These are phyloP conservation scores for Avahi laniger DNA, from an alignment of 2,797 vertebrate species.

Conservation along the genomic window DNA sequence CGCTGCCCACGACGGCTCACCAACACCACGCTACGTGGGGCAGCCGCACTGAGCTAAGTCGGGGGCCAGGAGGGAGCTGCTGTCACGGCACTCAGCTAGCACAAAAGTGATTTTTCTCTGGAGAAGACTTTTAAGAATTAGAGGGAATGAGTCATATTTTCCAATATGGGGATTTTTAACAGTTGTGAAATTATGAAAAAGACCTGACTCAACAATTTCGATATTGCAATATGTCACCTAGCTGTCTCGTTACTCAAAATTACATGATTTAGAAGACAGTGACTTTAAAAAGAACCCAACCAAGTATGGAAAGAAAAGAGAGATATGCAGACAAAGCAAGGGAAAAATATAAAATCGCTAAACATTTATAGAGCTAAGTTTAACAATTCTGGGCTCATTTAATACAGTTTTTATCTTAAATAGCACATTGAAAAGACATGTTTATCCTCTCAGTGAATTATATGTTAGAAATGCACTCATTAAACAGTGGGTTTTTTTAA, in stretches of 20 bases:
- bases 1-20: constrained; percentile 18
- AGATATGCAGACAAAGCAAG: constrained; percentile 57
- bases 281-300: constrained; percentile 67
- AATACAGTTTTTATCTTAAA: constrained; percentile 62
- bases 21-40: constrained; percentile 46
- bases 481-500: constrained; percentile 58
- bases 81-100: constrained; percentile 74
- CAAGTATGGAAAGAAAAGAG: constrained; percentile 30
- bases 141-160: constrained; percentile 79
- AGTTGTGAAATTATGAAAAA: constrained; percentile 74
- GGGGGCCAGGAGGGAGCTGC: constrained; percentile 67
- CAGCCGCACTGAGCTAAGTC: constrained; percentile 48
- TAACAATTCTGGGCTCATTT: constrained; percentile 63
- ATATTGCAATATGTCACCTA: constrained; percentile 80
- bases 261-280: constrained; percentile 72
- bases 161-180: constrained; percentile 77
- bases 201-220: constrained; percentile 79
- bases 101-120: constrained; percentile 80
- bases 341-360: constrained; percentile 53
- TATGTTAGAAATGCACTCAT: constrained; percentile 70
- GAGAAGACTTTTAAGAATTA: constrained; percentile 78
- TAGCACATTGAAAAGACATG: constrained; percentile 71
- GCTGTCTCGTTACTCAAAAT: constrained; percentile 79
- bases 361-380: constrained; percentile 59
- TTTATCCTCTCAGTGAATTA: constrained; percentile 79